Base-by-base conservation (phyloP, 2,888 invertebrate species). In the Thera obeliscata region DNA sequence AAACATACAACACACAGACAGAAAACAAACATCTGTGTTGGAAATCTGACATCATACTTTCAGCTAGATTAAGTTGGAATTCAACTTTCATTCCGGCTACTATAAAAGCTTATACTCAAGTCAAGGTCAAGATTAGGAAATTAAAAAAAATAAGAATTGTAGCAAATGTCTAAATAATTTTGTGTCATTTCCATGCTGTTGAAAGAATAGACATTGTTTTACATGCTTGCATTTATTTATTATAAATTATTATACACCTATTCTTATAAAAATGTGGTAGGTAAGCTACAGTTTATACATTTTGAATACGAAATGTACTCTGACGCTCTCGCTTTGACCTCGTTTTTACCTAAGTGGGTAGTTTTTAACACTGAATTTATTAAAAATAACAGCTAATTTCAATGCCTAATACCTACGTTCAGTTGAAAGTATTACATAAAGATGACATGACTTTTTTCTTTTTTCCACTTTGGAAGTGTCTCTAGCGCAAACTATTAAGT, bases 331-430 rank as follows among this genome's bases (percentile, higher is more conserved):
- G 79, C 83, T 48, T 35, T 3, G 43, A 36, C 46, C 52, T 49
- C 81, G 79, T 87, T 88, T 86, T 82, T 83, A 83, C 81, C 81
- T 76, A 75, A 38, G 38, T 33, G 72, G 80, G 81, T 82, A 79
- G 77, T 80, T 81, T 79, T 73, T 74, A 74, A 72, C 73, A 70
- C 74, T 67, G 33, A 36, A 54, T 36, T 36, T 9, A 11, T 3
- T 7, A 22, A 50, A 22, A 50, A 50, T 33, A 50, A 33, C 55
- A 43, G 43, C 7, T 43, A 43, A 7, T 6, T 41, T 7, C 41
- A 41, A 41, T 41, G 7, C 6, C 41, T 41, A 41, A 5, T 7
- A 4, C 41, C 41, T 41, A 41, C 1, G 43, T 46, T 46, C 43
- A 46, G 9, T 46, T 46, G 9, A 46, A 46, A 46, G 43, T 46